A percentile compares a stretch with the other conserved stretches of the same genome.
phyloP scores from a whole-genome alignment of 2,888 invertebrate genomes.

The Vannuccia rotundouncinata region DNA sequence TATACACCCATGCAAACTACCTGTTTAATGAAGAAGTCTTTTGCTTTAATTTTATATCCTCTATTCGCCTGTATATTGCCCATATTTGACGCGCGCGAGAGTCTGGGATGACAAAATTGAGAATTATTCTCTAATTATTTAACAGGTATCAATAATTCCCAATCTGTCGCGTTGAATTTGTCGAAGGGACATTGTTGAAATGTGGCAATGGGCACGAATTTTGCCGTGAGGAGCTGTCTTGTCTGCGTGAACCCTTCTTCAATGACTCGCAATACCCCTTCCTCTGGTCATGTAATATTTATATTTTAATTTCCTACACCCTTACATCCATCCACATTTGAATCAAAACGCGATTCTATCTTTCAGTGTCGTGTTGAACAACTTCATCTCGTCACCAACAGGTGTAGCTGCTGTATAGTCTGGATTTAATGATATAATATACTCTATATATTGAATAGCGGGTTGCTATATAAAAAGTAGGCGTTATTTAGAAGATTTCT shows the following conservation, averaged over 20 bases:
- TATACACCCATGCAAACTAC: background rate
- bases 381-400: background rate
- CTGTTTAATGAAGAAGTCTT: background rate
- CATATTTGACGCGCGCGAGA: background rate
- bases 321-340: background rate
- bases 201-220: background rate
- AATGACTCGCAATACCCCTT: conserved; percentile 10
- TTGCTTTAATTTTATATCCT: background rate
- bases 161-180: conserved; percentile 14
- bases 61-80: background rate
- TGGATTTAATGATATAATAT: too few species aligned
- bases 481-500: too few species aligned
- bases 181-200: background rate
- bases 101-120: conserved; percentile 8
- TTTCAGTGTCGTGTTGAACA: background rate
- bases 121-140: conserved; percentile 19
- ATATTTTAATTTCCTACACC: conserved; percentile 21
- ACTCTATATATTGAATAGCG: too few species aligned
- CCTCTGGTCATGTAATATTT: background rate
- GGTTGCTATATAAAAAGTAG: too few species aligned
- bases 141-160: conserved; percentile 15
- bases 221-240: background rate
- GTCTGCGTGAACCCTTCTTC: background rate
- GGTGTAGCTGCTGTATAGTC: background rate
- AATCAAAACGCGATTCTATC: background rate